Evolutionary conservation across 2,888 invertebrate genomes (phyloP).

Genomic region (Trissolcus japonicus): DNA sequence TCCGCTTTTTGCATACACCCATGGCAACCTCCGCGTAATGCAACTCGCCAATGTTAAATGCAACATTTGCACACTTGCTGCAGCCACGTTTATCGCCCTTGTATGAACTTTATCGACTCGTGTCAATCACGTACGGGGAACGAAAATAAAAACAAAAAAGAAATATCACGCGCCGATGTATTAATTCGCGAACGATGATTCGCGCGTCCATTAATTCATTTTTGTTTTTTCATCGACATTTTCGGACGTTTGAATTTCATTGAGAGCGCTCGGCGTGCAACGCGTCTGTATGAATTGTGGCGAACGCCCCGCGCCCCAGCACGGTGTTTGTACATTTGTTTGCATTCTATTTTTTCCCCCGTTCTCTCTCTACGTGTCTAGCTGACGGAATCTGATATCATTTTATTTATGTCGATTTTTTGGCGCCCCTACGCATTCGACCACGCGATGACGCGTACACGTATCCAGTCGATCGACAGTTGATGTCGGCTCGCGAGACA

Average conservation of each 20-base stretch:
- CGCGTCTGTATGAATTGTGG: constrained; percentile 24
- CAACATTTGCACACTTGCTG: constrained; percentile 65
- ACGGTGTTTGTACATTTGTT: neutral
- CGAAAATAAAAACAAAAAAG: constrained; percentile 48
- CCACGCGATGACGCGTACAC: constrained; percentile 29
- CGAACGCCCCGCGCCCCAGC: constrained; percentile 1
- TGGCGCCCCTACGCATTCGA: constrained; percentile 12
- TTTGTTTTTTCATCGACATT: constrained; percentile 52
- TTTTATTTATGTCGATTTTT: constrained; percentile 20
- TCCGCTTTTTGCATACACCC: constrained; percentile 33
- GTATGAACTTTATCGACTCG: constrained; percentile 68
- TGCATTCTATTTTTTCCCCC: constrained; percentile 12
- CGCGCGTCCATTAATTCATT: constrained; percentile 38
- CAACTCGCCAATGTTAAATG: constrained; percentile 71
- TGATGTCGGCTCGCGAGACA: constrained; percentile 18
- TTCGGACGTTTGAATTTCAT: constrained; percentile 43
- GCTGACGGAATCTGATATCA: constrained; percentile 3
- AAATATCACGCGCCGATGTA: constrained; percentile 43
- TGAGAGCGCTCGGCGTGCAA: constrained; percentile 34
- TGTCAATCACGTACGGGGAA: constrained; percentile 65
- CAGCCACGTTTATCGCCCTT: constrained; percentile 65
- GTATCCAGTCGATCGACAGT: constrained; percentile 22
- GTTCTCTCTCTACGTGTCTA: constrained; percentile 5
- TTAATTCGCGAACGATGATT: constrained; percentile 31
- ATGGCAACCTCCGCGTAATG: constrained; percentile 43